These are phyloP conservation scores for Caranx ignobilis DNA, from an alignment of 2,113 vertebrate genomes.

Conservation along the genomic window DNA sequence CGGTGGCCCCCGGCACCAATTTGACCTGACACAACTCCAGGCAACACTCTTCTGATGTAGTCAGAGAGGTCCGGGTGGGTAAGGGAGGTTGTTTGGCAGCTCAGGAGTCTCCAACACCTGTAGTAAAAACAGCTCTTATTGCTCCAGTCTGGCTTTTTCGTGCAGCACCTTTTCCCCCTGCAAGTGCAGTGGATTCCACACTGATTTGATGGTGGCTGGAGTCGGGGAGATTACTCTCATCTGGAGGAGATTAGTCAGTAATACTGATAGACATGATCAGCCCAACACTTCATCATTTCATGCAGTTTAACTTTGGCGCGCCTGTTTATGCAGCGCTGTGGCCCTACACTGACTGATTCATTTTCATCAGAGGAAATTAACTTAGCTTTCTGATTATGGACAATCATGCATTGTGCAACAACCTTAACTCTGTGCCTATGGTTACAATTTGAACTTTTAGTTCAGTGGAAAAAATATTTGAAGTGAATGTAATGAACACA, in stretches of 20 bases:
- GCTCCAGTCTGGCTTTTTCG: slow-evolving; percentile 62
- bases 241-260: slow-evolving; percentile 84
- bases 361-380: slow-evolving; percentile 64
- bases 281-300: slow-evolving; percentile 66
- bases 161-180: slow-evolving; percentile 68
- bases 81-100: slow-evolving; percentile 55
- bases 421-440: slow-evolving; percentile 15
- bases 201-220: slow-evolving; percentile 76
- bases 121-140: slow-evolving; percentile 49
- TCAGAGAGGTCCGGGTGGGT: not conserved
- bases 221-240: slow-evolving; percentile 82
- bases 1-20: slow-evolving; percentile 33
- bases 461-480: slow-evolving; percentile 16
- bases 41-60: slow-evolving; percentile 18
- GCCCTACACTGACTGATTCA: slow-evolving; percentile 49
- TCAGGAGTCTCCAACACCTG: slow-evolving; percentile 65
- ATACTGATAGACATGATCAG: slow-evolving; percentile 65
- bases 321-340: slow-evolving; percentile 42
- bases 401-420: slow-evolving; percentile 46
- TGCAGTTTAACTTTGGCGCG: slow-evolving; percentile 31
- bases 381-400: slow-evolving; percentile 54
- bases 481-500: slow-evolving; percentile 66
- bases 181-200: slow-evolving; percentile 75
- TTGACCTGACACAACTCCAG: slow-evolving; percentile 52
- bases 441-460: slow-evolving; percentile 42